phyloP scores from a whole-genome alignment of 2,797 vertebrate species.

The Silurus aristotelis region DNA sequence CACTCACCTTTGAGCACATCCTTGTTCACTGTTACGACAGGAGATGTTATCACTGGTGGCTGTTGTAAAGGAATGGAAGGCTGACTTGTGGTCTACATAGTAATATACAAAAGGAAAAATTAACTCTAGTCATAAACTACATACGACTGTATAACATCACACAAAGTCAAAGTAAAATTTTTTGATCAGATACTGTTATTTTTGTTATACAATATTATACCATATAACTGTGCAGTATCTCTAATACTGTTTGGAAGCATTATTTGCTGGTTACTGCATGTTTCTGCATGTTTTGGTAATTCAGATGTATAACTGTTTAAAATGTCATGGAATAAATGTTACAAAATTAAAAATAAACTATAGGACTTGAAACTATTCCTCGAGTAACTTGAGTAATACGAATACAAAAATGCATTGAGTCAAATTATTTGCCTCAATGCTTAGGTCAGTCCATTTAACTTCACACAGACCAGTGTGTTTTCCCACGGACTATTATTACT shows the following conservation, averaged over 20 bases:
- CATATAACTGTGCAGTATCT: too few relatives aligned
- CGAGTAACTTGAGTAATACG: too few relatives aligned
- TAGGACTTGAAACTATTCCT: neutral
- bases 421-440: too few relatives aligned
- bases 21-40: conserved; percentile 24
- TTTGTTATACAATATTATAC: neutral
- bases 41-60: conserved; percentile 64
- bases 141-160: neutral
- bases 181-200: neutral
- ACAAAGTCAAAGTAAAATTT: neutral
- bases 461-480: too few relatives aligned
- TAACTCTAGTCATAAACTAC: neutral
- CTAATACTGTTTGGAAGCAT: neutral
- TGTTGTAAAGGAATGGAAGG: conserved; percentile 70
- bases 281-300: neutral
- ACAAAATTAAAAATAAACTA: neutral
- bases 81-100: conserved; percentile 65
- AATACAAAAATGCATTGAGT: too few relatives aligned
- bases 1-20: conserved; percentile 64
- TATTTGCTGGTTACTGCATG: neutral
- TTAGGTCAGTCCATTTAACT: too few relatives aligned
- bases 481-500: too few relatives aligned
- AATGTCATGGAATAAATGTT: neutral
- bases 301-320: too few relatives aligned
- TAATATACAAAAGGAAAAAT: neutral